These are phyloP conservation scores for Menidia menidia DNA, from an alignment of 2,797 vertebrate species.

Conservation along the genomic window DNA sequence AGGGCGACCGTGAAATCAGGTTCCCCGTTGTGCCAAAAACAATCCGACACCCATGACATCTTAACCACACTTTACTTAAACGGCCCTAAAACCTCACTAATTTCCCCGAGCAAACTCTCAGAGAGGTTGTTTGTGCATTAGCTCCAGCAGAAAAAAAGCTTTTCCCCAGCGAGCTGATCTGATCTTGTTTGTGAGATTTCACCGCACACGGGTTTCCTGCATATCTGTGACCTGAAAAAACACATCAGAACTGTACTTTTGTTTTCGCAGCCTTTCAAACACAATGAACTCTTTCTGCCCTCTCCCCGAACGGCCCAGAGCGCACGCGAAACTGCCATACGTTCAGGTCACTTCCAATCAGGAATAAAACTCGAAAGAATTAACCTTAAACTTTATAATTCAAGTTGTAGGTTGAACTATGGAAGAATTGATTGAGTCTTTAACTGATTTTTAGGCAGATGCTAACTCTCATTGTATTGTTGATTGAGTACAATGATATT, in stretches of 20 bases:
- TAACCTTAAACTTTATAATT: background rate
- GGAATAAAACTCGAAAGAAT: background rate
- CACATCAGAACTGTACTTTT: conserved; percentile 43
- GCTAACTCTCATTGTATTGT: no score
- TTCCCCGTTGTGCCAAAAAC: conserved; percentile 49
- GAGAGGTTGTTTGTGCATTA: conserved; percentile 37
- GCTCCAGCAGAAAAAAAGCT: conserved; percentile 28
- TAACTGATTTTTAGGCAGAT: no score
- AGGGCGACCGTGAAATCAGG: conserved; percentile 58
- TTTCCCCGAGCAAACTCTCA: conserved; percentile 38
- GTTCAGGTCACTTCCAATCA: background rate
- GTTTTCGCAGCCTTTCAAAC: conserved; percentile 36
- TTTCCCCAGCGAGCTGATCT: conserved; percentile 34
- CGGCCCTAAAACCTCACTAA: conserved; percentile 35
- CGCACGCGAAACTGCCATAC: background rate
- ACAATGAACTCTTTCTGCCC: conserved; percentile 29
- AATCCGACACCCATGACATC: conserved; percentile 53
- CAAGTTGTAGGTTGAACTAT: no score
- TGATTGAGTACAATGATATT: no score
- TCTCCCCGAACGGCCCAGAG: conserved; percentile 10
- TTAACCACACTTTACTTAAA: conserved; percentile 60
- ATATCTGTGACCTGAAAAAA: conserved; percentile 14
- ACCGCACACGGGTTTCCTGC: conserved; percentile 51
- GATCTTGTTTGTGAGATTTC: conserved; percentile 52
- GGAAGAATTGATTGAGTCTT: no score